phyloP scores from a whole-genome alignment of 1,140 invertebrate genomes.

The Danaus plexippus region DNA sequence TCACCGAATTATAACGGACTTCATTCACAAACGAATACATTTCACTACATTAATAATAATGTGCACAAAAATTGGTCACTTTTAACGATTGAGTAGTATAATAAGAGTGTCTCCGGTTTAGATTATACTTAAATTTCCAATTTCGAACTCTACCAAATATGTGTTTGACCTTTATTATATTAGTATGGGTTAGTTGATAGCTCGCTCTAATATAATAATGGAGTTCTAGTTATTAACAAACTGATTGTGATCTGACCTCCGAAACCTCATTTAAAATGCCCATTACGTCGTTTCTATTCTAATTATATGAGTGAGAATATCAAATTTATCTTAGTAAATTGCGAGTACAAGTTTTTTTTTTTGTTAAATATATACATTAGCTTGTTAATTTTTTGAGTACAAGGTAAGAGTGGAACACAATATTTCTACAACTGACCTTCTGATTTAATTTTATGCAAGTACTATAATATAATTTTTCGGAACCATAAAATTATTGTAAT shows the following conservation, averaged over 20 bases:
- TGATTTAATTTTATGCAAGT: slow-evolving; percentile 18
- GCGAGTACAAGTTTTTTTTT: slow-evolving; percentile 12
- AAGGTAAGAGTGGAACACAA: slow-evolving; percentile 20
- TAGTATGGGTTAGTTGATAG: too few relatives aligned
- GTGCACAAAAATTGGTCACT: too few relatives aligned
- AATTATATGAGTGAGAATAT: not conserved
- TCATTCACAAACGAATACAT: not conserved
- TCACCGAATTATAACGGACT: slow-evolving; percentile 18
- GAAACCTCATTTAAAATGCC: slow-evolving; percentile 10
- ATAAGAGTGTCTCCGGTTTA: too few relatives aligned
- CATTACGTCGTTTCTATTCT: slow-evolving; percentile 5
- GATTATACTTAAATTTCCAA: too few relatives aligned
- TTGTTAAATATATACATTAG: slow-evolving; percentile 20
- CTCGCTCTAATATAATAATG: slow-evolving; percentile 4
- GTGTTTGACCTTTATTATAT: too few relatives aligned
- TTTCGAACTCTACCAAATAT: too few relatives aligned
- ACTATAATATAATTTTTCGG: slow-evolving; percentile 17
- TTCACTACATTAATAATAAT: too few relatives aligned
- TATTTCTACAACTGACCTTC: slow-evolving; percentile 22
- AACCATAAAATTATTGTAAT: slow-evolving; percentile 18
- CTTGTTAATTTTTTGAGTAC: slow-evolving; percentile 19
- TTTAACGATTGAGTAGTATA: too few relatives aligned
- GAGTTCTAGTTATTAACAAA: slow-evolving; percentile 9
- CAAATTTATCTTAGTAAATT: slow-evolving; percentile 11
- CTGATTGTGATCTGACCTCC: slow-evolving; percentile 11